phyloP scores from a whole-genome alignment of 2,797 vertebrate genomes.

The Malurus splendens region DNA sequence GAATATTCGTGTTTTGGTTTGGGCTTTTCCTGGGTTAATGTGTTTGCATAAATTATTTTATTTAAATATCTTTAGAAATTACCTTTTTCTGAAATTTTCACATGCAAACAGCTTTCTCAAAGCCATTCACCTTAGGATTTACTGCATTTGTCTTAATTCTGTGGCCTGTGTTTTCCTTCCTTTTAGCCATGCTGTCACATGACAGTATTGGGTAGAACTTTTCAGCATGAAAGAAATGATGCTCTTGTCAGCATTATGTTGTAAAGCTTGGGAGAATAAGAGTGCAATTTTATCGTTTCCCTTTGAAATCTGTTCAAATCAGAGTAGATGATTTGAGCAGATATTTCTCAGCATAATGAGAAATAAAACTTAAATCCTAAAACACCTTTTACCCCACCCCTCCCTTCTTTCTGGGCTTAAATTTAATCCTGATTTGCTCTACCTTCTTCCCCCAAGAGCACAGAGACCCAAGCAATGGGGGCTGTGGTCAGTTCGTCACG shows the following conservation, averaged over 20 bases:
- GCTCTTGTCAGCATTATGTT: background rate
- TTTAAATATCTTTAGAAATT: conserved; percentile 35
- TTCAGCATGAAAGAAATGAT: background rate
- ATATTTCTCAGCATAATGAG: background rate
- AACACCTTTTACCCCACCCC: background rate
- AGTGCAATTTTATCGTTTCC: background rate
- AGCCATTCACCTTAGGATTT: conserved; percentile 7
- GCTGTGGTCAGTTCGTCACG: background rate
- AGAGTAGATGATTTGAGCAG: background rate
- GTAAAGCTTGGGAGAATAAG: background rate
- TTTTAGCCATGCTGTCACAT: background rate
- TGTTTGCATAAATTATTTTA: conserved; percentile 7
- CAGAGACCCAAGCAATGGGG: background rate
- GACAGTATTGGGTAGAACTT: background rate
- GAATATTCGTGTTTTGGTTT: background rate
- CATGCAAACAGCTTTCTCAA: conserved; percentile 35
- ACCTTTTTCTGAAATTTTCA: conserved; percentile 16
- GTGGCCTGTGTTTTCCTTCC: background rate
- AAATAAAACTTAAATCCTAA: background rate
- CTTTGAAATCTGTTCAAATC: background rate
- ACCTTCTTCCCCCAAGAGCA: fast-evolving
- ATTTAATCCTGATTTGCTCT: fast-evolving
- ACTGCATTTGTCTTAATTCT: background rate
- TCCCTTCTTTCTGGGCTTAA: background rate
- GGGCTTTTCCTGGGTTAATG: background rate